phyloP scores from a whole-genome alignment of 53 echinoderm and acorn worm genomes.

The Holothuria scabra region DNA sequence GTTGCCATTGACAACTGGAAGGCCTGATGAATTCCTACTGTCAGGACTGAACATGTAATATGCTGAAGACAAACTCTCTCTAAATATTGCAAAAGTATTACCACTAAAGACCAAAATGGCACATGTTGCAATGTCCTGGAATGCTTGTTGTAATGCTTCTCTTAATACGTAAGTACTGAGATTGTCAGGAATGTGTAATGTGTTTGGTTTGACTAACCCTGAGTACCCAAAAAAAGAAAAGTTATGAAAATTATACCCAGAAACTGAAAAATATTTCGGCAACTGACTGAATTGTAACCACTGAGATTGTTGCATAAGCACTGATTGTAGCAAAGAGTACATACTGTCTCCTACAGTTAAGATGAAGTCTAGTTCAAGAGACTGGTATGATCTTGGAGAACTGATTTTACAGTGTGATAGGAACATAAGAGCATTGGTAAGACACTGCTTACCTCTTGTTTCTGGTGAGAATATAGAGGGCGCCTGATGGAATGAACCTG shows the following conservation, averaged over 20 bases:
- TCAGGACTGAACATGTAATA: background rate
- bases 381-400: background rate
- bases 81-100: too few species aligned
- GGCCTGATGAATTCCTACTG: background rate
- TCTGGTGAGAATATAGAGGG: background rate
- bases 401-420: background rate
- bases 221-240: background rate
- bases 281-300: background rate
- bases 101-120: background rate
- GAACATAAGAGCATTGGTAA: background rate
- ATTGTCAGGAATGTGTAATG: background rate
- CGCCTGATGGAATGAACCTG: slow-evolving; percentile 16
- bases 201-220: background rate
- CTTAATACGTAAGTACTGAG: background rate
- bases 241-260: slow-evolving; percentile 18
- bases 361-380: background rate
- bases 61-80: background rate
- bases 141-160: background rate
- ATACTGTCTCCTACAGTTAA: background rate
- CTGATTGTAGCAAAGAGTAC: slow-evolving; percentile 3
- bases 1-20: background rate
- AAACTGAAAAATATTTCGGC: slow-evolving; percentile 2
- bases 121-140: background rate
- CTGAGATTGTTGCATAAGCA: background rate
- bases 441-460: slow-evolving; percentile 1